phyloP scores from a whole-genome alignment of 2,113 vertebrate genomes.

The Triplophysa siluroides region DNA sequence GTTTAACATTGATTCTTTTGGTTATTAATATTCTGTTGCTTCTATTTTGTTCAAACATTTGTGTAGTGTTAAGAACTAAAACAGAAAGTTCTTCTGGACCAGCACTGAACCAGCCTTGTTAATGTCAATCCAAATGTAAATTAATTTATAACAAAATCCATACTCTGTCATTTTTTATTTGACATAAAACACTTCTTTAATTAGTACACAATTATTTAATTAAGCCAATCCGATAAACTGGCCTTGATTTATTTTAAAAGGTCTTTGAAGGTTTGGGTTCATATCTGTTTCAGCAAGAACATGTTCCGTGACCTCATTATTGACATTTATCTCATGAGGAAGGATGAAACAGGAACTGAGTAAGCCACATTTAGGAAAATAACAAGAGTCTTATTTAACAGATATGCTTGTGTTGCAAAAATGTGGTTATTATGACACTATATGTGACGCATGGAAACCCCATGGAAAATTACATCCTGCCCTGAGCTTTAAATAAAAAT shows the following conservation, averaged over 20 bases:
- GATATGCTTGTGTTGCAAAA: not conserved
- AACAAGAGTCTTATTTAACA: not conserved
- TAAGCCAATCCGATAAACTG: no score
- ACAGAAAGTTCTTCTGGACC: no score
- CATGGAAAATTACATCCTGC: not conserved
- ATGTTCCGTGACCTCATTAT: conserved; percentile 10
- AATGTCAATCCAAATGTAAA: no score
- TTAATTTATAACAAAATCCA: no score
- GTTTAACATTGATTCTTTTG: no score
- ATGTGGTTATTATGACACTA: not conserved
- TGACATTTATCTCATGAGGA: conserved; percentile 14
- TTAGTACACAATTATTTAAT: no score
- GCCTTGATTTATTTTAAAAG: not conserved
- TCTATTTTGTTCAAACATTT: no score
- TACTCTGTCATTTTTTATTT: no score
- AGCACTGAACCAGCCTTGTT: no score
- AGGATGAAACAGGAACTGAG: conserved; percentile 9
- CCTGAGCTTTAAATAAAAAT: not conserved
- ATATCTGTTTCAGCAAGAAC: not conserved
- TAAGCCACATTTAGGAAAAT: not conserved
- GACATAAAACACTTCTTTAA: no score
- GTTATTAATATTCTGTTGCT: no score
- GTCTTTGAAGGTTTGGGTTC: not conserved
- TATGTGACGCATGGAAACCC: not conserved
- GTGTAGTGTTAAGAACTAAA: no score